phyloP scores from a whole-genome alignment of 2,888 invertebrate species.

The Melieria crassipennis region DNA sequence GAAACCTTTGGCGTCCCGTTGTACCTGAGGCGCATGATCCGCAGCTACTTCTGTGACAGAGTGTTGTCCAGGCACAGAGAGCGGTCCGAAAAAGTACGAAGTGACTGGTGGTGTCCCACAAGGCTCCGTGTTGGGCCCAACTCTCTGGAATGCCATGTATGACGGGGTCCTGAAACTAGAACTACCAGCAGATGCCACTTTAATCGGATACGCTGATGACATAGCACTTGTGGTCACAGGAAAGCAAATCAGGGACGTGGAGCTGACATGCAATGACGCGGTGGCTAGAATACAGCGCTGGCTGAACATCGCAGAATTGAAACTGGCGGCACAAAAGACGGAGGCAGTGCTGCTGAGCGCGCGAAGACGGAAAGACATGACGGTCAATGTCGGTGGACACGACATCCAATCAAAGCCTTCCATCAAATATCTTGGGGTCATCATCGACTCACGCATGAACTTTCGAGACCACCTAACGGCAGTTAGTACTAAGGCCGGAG shows the following conservation, averaged over 20 bases:
- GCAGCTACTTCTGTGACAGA: not conserved
- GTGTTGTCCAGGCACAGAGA: not conserved
- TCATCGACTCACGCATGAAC: no score
- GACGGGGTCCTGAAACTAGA: no score
- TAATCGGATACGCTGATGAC: not conserved
- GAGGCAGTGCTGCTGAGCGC: not conserved
- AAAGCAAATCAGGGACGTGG: not conserved
- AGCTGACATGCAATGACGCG: not conserved
- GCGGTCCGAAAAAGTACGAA: not conserved
- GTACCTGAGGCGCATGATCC: not conserved
- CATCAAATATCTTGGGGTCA: no score
- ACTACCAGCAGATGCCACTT: no score
- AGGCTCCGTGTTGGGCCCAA: no score
- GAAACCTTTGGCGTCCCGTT: not conserved
- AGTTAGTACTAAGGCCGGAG: no score
- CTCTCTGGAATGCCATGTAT: no score
- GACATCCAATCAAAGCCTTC: no score
- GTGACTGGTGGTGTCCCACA: not conserved
- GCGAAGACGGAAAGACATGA: not conserved
- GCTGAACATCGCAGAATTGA: not conserved
- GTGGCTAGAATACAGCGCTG: not conserved
- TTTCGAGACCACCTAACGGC: no score
- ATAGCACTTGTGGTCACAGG: not conserved
- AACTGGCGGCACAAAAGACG: not conserved
- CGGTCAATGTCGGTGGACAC: no score